Evolutionary conservation across 2,888 invertebrate genomes (phyloP).

Genomic region (Rhyacophila evoluta): DNA sequence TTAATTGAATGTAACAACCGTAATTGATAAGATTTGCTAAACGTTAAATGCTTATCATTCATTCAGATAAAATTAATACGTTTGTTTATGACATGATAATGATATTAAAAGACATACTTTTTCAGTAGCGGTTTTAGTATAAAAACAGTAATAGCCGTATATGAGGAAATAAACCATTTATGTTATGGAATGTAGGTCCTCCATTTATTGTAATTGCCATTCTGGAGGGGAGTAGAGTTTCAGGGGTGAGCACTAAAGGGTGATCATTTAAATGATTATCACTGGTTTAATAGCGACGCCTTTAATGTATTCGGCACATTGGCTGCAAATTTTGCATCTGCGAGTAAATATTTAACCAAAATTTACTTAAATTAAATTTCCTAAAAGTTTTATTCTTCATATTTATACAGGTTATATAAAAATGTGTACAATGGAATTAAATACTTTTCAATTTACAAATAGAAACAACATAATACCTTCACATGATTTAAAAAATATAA

Average conservation of each 20-base stretch:
- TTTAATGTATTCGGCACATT: too few species aligned
- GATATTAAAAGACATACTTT: not conserved
- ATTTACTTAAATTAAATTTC: too few species aligned
- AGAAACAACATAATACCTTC: too few species aligned
- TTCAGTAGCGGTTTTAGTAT: not conserved
- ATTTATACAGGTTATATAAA: too few species aligned
- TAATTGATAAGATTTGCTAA: not conserved
- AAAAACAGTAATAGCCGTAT: not conserved
- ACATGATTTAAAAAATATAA: too few species aligned
- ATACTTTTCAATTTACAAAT: too few species aligned
- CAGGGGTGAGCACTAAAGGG: not conserved
- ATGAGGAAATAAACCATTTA: constrained; percentile 5
- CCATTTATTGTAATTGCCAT: not conserved
- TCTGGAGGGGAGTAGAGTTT: not conserved
- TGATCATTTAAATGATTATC: not conserved
- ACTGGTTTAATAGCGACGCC: too few species aligned
- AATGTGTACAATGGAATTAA: too few species aligned
- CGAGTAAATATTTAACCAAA: too few species aligned
- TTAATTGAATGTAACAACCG: not conserved
- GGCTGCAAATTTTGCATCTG: too few species aligned
- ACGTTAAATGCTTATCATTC: not conserved
- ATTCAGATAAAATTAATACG: not conserved
- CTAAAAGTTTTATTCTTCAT: too few species aligned
- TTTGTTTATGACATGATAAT: not conserved
- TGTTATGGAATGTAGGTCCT: constrained; percentile 14